phyloP scores from a whole-genome alignment of 2,888 invertebrate species.

The Cenopis cana region DNA sequence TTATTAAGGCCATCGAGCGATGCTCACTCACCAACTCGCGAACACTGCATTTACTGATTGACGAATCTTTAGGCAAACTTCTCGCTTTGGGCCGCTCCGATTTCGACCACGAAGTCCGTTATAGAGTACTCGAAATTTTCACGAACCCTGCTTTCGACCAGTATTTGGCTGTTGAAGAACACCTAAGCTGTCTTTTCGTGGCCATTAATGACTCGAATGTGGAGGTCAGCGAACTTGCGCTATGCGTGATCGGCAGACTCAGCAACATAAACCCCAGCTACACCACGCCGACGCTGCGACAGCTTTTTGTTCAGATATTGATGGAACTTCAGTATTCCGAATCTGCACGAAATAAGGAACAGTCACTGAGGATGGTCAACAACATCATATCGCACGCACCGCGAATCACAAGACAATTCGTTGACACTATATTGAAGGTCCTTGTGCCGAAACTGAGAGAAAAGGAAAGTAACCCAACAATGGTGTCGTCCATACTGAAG shows the following conservation, averaged over 20 bases:
- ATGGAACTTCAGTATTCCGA: slow-evolving; percentile 98
- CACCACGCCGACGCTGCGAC: slow-evolving; percentile 97
- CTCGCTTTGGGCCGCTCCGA: slow-evolving; percentile 97
- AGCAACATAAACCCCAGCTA: slow-evolving; percentile 98
- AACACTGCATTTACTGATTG: slow-evolving; percentile 94
- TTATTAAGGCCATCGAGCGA: slow-evolving; percentile 92
- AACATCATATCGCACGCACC: slow-evolving; percentile 98
- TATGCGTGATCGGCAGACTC: slow-evolving; percentile 95
- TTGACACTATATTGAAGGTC: slow-evolving; percentile 96
- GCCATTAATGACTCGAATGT: slow-evolving; percentile 98
- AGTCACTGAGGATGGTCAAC: slow-evolving; percentile 97
- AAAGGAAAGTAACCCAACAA: slow-evolving; percentile 94
- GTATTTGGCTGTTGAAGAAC: slow-evolving; percentile 98
- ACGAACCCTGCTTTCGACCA: slow-evolving; percentile 95
- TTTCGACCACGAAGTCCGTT: slow-evolving; percentile 96
- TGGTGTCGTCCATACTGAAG: slow-evolving; percentile 94
- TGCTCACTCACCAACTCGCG: slow-evolving; percentile 88
- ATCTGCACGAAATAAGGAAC: slow-evolving; percentile 97
- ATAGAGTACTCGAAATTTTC: slow-evolving; percentile 95
- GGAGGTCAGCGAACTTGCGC: slow-evolving; percentile 96
- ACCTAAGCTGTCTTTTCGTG: slow-evolving; percentile 95
- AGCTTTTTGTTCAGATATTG: slow-evolving; percentile 95
- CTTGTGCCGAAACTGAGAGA: slow-evolving; percentile 96
- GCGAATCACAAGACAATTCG: slow-evolving; percentile 96
- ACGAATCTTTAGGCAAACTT: slow-evolving; percentile 95